Evolutionary conservation across 2,797 vertebrate species (phyloP).

Genomic region (Falco biarmicus): DNA sequence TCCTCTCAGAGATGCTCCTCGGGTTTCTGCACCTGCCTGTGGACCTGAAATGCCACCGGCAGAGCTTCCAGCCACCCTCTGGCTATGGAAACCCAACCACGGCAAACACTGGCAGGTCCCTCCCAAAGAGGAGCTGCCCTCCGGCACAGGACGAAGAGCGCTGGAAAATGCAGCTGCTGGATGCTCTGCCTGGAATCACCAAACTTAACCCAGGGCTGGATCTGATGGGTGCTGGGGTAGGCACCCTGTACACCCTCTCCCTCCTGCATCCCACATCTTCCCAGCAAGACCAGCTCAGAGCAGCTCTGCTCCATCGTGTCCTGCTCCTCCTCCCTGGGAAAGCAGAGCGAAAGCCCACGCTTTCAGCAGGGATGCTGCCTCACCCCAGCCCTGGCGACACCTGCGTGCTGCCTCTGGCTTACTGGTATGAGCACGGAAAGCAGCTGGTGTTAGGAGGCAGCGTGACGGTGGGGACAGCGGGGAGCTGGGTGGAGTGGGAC

Average conservation of each 20-base stretch:
- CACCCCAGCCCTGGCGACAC: not conserved
- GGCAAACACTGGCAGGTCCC: not conserved
- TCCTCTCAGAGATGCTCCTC: not conserved
- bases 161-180: not conserved
- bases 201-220: not conserved
- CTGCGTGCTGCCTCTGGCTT: not conserved
- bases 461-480: fast-evolving
- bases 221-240: not conserved
- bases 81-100: not conserved
- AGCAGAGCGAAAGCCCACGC: not conserved
- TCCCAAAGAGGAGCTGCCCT: not conserved
- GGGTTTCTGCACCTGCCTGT: not conserved
- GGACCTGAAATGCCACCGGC: not conserved
- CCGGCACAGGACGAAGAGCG: not conserved
- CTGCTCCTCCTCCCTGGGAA: not conserved
- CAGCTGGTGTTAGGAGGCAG: not conserved
- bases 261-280: not conserved
- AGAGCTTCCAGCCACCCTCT: not conserved
- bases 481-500: not conserved
- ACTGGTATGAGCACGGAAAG: not conserved
- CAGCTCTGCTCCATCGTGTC: not conserved
- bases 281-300: not conserved
- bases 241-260: not conserved
- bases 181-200: not conserved
- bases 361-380: not conserved